Evolutionary conservation across 2,888 invertebrate species (phyloP), one percentile per base, ranked within the genome.

Genomic region (Petrolisthes cinctipes): DNA sequence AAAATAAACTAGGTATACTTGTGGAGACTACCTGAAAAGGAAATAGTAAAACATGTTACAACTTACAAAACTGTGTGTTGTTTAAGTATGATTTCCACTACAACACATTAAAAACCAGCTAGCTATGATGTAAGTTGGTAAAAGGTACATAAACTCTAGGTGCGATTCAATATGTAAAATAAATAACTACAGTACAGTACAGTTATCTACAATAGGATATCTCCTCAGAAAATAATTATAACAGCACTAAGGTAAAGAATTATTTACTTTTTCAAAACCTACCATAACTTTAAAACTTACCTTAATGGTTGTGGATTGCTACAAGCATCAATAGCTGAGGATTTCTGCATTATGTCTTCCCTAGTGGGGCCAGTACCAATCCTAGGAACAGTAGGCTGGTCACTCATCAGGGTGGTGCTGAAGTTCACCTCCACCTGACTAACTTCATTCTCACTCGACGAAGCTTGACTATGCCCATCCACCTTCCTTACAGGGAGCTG

Each of bases 291-390:
- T n/a, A 71, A 71, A n/a, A 54, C 85, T 57, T 84, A 87, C 87
- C 87, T 87, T 7, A 87, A 57, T 20, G 87, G 87, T 53, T 87
- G 87, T 75, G 87, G 68, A 37, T 66, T 83, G 51, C 83, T 66
- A 75, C 81, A 84, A 56, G 81, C 54, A 9, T 75, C 54, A 23
- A 81, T 14, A 23, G 71, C 6, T 71, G 71, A 17, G 71, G 71
- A 20, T n/a, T 71, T 71, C 11, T 71, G 87, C 54, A 84, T 68
- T 75, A 57, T 75, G 53, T 82, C 86, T 20, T 86, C 82, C 75
- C 82, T 86, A 20, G 61, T 51, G 14, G 81, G 71, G n/a, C 82
- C 75, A 5, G 71, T 61, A 20, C 56, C 75, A 61, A 86, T 86
- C 23, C 66, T 86, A 7, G 81, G 86, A 57, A 23, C 81, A 5